These are phyloP conservation scores for Eriosoma lanigerum DNA, from an alignment of 1,140 invertebrate species.

Conservation along the genomic window DNA sequence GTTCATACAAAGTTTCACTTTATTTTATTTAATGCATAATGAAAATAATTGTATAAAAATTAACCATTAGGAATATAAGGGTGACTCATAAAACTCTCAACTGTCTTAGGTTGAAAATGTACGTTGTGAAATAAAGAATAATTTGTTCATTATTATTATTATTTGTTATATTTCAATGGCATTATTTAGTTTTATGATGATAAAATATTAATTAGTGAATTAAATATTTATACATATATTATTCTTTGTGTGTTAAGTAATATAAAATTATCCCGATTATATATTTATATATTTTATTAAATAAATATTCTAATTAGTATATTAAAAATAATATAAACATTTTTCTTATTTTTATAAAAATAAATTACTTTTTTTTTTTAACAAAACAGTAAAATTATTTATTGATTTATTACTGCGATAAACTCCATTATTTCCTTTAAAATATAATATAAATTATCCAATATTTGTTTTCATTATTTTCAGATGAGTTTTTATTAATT, in stretches of 20 bases:
- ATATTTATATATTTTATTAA: too few species aligned
- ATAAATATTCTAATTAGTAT: too few species aligned
- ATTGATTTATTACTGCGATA: too few species aligned
- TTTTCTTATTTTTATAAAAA: too few species aligned
- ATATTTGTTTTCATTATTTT: too few species aligned
- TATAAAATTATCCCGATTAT: too few species aligned
- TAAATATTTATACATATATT: neutral
- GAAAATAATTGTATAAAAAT: constrained; percentile 3
- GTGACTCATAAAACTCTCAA: neutral
- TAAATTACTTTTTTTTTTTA: too few species aligned
- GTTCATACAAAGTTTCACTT: neutral
- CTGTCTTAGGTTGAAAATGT: neutral
- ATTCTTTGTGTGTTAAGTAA: neutral
- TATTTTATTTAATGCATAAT: neutral
- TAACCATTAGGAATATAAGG: neutral
- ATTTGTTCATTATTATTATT: neutral
- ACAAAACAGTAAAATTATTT: too few species aligned
- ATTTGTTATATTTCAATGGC: neutral
- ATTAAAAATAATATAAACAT: too few species aligned
- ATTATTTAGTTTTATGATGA: constrained; percentile 7
- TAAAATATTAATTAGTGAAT: neutral
- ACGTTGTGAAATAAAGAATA: neutral
- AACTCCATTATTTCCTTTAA: too few species aligned
- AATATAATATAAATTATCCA: too few species aligned
- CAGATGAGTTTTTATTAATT: too few species aligned